These are phyloP conservation scores for Salpingus planirostris DNA, from an alignment of 2,888 invertebrate genomes.

Conservation along the genomic window DNA sequence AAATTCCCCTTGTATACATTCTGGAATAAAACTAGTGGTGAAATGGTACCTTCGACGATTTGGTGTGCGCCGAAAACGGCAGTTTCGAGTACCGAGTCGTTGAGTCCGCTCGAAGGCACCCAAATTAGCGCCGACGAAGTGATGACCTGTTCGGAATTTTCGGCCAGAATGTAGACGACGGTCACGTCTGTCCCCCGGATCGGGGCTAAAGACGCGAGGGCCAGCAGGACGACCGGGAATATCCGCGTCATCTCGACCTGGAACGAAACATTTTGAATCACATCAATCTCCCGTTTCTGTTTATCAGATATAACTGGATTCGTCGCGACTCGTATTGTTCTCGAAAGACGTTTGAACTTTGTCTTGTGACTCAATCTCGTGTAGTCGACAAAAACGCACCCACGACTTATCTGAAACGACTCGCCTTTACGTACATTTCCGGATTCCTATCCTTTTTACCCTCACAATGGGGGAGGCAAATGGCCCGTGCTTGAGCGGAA, in stretches of 20 bases:
- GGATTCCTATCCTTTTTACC: too few species aligned
- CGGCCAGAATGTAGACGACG: constrained; percentile 33
- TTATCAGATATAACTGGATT: too few species aligned
- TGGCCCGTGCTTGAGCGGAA: too few species aligned
- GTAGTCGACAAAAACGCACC: too few species aligned
- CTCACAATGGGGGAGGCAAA: too few species aligned
- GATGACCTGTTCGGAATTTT: constrained; percentile 53
- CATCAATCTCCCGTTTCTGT: too few species aligned
- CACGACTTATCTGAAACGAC: too few species aligned
- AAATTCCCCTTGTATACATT: background rate
- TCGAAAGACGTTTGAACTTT: too few species aligned
- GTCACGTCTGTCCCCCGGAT: constrained; percentile 23
- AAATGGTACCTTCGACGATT: constrained; percentile 26
- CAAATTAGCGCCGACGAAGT: constrained; percentile 76
- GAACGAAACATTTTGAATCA: too few species aligned
- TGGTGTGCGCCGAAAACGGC: constrained; percentile 57
- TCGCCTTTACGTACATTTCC: too few species aligned
- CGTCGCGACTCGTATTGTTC: too few species aligned
- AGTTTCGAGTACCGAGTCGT: constrained; percentile 45
- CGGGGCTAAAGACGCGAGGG: constrained; percentile 5
- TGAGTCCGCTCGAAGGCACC: constrained; percentile 48
- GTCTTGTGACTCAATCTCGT: too few species aligned
- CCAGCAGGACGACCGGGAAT: constrained; percentile 13
- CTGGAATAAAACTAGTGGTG: constrained; percentile 5
- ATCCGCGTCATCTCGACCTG: constrained; percentile 19